A percentile compares a stretch with the other conserved stretches of the same genome.
Conservation (phyloP, 2,113 vertebrate species). For the Peromyscus maniculatus region DNA sequence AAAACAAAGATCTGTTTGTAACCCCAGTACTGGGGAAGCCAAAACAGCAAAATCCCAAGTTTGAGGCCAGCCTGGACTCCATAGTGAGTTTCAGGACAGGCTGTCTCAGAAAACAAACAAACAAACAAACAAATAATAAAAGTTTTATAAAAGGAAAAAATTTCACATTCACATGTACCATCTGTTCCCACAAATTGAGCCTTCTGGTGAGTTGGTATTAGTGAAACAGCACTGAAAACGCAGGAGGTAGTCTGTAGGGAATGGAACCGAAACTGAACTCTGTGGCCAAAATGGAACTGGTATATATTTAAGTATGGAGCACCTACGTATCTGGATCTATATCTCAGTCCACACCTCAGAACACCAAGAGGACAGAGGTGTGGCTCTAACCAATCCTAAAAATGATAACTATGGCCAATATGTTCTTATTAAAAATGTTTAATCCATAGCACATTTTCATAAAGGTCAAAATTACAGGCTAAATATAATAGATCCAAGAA, state of each 20-base stretch:
- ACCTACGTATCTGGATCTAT: not conserved
- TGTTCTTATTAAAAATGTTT: not conserved
- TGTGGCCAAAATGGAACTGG: not conserved
- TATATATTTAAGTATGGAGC: not conserved
- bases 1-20: not conserved
- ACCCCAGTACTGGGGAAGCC: not conserved
- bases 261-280: not conserved
- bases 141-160: not conserved
- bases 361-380: not conserved
- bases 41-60: not conserved
- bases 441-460: not conserved
- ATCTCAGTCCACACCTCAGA: not conserved
- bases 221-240: not conserved
- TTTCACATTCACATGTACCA: no score
- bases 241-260: not conserved
- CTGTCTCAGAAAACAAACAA: not conserved
- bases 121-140: not conserved
- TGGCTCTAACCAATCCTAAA: not conserved
- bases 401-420: not conserved
- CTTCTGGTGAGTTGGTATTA: not conserved
- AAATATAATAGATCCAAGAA: not conserved
- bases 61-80: not conserved
- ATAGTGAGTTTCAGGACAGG: not conserved
- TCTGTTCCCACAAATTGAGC: not conserved
- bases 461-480: slow-evolving; percentile 31